Base-by-base conservation (phyloP, 1,140 invertebrate species). In the Lucilia cuprina region DNA sequence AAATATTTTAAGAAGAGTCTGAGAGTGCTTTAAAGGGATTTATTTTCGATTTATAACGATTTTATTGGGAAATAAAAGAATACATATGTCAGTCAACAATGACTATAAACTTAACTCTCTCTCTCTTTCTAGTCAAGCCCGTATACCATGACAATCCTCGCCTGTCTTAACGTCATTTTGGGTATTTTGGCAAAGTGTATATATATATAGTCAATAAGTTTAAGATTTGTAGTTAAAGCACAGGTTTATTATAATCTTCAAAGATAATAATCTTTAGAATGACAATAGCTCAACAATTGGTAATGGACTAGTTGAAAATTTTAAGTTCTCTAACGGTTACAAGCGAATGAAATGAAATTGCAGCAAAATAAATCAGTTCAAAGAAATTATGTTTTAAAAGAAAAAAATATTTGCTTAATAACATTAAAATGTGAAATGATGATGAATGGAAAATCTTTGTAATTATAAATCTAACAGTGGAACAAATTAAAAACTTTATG, bases 271-370 rank as follows among this genome's bases (percentile, higher is more conserved):
- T 70, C 65, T 21, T 9, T 30, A 9, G 19, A 21, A 12, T 25
- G 65, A 70, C 65, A 70, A 25, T 19, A 70, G 65, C 65, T 70
- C 65, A 70, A 70, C 65, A 70, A 70, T 70, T 70, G 65, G 21
- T 17, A 70, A 70, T 21, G 65, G 65, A 70, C 25, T 70, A 70
- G 65, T 70, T 25, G 5, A 21, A 3, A 60, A 60, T 60, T 70
- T 7, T 5, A 19, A 70, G 5, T 19, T 70, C 65, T 21, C 65
- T 25, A 9, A 9, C 7, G n/a, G 0, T 9, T 21, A 70, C n/a
- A 9, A 70, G 7, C 9, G 19, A 70, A 70, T 7, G 19, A 21
- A 70, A 70, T 19, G 5, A 21, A 21, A 4, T 9, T 70, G 65
- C 9, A 70, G 10, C n/a, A 70, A 60, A 17, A 70, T 7, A 25